Evolutionary conservation across 2,113 vertebrate genomes (phyloP).

Genomic region (Solenodon paradoxus): DNA sequence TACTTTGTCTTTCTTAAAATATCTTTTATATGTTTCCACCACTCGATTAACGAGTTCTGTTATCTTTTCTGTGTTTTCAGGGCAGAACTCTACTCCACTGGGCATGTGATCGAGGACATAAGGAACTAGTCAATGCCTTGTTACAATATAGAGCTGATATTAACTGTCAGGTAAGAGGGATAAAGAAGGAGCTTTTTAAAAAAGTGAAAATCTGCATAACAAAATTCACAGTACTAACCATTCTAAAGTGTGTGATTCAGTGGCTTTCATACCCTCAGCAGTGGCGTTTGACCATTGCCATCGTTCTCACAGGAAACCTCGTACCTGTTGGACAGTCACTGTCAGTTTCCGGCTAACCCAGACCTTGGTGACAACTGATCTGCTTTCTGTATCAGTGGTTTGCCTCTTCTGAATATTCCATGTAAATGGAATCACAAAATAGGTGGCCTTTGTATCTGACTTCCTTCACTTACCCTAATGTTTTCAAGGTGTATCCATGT

Average conservation of each 20-base stretch:
- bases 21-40: background rate
- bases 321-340: background rate
- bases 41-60: background rate
- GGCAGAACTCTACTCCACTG: constrained; percentile 95
- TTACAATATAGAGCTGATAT: constrained; percentile 91
- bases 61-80: constrained; percentile 80
- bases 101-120: constrained; percentile 97
- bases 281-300: background rate
- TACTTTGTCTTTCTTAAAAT: background rate
- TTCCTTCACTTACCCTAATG: background rate
- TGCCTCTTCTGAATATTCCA: background rate
- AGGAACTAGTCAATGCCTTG: constrained; percentile 93
- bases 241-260: background rate
- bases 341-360: background rate
- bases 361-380: background rate
- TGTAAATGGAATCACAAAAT: background rate
- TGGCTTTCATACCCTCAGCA: background rate
- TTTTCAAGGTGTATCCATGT: background rate
- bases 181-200: background rate
- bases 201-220: background rate
- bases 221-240: background rate
- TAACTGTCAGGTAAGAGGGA: constrained; percentile 92
- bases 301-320: background rate
- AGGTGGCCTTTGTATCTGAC: background rate
- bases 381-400: background rate